Evolutionary conservation across 2,888 invertebrate genomes (phyloP).

Genomic region (Pterostichus niger): DNA sequence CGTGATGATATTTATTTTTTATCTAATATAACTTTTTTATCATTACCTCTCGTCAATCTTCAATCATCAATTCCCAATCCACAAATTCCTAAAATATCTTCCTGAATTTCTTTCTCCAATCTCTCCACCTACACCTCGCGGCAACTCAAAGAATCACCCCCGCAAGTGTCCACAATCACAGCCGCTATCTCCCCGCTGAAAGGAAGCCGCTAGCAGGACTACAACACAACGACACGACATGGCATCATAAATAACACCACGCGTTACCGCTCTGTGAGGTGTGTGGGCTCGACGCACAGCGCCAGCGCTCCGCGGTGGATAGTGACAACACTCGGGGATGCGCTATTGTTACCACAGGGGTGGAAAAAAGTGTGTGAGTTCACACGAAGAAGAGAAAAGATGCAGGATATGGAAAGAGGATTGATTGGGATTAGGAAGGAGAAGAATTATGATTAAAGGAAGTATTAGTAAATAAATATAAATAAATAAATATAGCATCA

Average conservation of each 20-base stretch:
- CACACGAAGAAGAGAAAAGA: background rate
- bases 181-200: background rate
- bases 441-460: too few species aligned
- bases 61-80: too few species aligned
- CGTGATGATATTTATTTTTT: too few species aligned
- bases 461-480: too few species aligned
- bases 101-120: background rate
- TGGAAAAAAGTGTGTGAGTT: background rate
- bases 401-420: background rate
- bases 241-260: constrained; percentile 7
- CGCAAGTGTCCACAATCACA: background rate
- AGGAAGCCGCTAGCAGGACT: background rate
- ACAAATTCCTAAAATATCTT: too few species aligned
- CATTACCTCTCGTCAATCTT: too few species aligned
- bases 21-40: too few species aligned
- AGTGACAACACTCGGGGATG: constrained; percentile 3
- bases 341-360: background rate
- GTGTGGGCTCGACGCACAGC: background rate
- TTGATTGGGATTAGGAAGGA: background rate
- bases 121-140: constrained; percentile 3
- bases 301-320: background rate
- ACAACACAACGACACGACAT: constrained; percentile 6
- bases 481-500: too few species aligned
- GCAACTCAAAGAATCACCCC: constrained; percentile 3
- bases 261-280: constrained; percentile 15